A percentile compares a stretch with the other conserved stretches of the same genome.
Evolutionary conservation across 2,888 invertebrate genomes (phyloP).

Genomic region (Parnassius smintheus): DNA sequence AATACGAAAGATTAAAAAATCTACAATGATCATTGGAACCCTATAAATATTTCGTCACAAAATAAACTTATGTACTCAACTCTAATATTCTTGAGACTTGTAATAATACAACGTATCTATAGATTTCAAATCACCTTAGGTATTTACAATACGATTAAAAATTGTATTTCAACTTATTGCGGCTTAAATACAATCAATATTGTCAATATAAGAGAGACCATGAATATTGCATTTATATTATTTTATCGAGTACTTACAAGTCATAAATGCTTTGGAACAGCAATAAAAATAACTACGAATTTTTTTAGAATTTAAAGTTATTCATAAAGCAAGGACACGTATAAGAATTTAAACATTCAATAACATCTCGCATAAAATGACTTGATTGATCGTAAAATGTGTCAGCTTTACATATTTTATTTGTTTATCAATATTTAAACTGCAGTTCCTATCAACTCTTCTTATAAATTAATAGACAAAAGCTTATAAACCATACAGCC

Average conservation of each 20-base stretch:
- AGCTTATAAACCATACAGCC: neutral
- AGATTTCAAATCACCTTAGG: neutral
- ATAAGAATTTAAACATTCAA: neutral
- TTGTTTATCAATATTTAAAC: too few relatives aligned
- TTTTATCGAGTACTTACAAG: conserved; percentile 31
- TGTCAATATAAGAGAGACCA: conserved; percentile 38
- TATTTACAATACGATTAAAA: neutral
- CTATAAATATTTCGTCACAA: neutral
- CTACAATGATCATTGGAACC: neutral
- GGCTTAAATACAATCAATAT: conserved; percentile 29
- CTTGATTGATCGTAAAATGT: too few relatives aligned
- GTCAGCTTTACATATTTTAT: too few relatives aligned
- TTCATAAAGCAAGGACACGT: neutral
- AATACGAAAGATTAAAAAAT: neutral
- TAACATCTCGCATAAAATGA: conserved; percentile 11
- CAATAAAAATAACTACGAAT: conserved; percentile 30
- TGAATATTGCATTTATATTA: conserved; percentile 29
- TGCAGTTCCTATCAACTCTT: neutral
- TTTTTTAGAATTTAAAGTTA: conserved; percentile 5
- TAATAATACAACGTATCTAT: neutral
- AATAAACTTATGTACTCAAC: neutral
- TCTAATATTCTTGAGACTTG: neutral
- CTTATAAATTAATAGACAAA: neutral
- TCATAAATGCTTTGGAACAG: conserved; percentile 64
- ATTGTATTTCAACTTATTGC: neutral